Conservation (phyloP, 2,888 invertebrate species). For the Drosophila glabriapex region DNA sequence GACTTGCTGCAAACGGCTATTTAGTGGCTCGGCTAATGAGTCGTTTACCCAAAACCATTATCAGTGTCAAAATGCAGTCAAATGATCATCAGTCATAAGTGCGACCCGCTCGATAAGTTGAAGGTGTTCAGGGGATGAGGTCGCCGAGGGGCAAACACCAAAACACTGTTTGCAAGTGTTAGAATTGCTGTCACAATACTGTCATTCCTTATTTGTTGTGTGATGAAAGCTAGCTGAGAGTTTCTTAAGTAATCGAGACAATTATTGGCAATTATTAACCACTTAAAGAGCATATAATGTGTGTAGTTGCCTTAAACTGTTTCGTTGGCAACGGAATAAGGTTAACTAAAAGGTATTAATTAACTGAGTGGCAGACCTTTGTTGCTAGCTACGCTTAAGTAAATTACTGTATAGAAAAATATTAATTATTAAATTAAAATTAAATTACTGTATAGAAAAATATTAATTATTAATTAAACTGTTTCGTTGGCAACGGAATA, state of each 20-base stretch:
- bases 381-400: neutral
- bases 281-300: neutral
- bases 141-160: neutral
- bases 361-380: neutral
- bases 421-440: neutral
- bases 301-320: neutral
- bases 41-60: conserved; percentile 77
- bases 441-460: neutral
- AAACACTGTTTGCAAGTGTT: conserved; percentile 22
- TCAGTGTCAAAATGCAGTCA: conserved; percentile 70
- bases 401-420: neutral
- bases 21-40: conserved; percentile 64
- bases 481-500: neutral
- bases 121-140: neutral
- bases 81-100: conserved; percentile 69
- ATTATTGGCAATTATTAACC: conserved; percentile 7
- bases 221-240: neutral
- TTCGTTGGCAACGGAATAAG: neutral
- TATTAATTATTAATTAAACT: neutral
- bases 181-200: conserved; percentile 33
- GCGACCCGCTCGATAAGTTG: neutral
- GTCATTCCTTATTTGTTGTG: neutral
- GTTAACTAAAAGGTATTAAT: neutral
- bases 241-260: neutral
- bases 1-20: conserved; percentile 43